Conservation (phyloP, 64 coral and sea anemone genomes). For the Cladopsammia gracilis region DNA sequence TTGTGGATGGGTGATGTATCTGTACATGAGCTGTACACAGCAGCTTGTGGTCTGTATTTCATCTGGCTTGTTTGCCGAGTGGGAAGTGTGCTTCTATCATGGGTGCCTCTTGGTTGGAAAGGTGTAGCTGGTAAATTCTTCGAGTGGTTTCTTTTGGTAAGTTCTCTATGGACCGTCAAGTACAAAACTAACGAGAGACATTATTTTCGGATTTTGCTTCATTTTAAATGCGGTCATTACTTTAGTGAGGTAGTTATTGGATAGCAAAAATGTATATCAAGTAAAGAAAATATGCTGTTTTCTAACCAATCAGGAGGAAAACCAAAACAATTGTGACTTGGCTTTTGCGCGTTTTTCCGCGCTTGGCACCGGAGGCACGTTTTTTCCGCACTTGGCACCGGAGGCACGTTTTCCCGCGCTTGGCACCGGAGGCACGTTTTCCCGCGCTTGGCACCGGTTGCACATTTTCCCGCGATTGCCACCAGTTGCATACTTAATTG, state of each 20-base stretch:
- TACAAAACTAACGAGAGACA: too few species aligned
- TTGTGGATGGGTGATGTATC: conserved; percentile 86
- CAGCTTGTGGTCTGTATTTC: conserved; percentile 94
- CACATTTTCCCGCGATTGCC: too few species aligned
- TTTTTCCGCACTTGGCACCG: neutral
- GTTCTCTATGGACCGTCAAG: neutral
- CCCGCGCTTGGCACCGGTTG: too few species aligned
- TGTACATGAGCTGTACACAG: conserved; percentile 97
- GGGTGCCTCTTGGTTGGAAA: conserved; percentile 87
- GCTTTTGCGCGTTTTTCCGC: neutral
- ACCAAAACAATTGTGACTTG: too few species aligned
- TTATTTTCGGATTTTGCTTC: too few species aligned
- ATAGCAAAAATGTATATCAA: too few species aligned
- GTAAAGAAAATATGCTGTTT: too few species aligned
- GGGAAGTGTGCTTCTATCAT: conserved; percentile 77
- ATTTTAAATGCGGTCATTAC: too few species aligned
- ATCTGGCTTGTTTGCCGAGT: conserved; percentile 95
- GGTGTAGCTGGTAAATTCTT: conserved; percentile 82
- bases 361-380: neutral
- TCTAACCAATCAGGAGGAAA: too few species aligned
- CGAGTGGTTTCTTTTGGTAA: conserved; percentile 86
- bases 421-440: too few species aligned
- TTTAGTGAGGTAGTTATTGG: too few species aligned
- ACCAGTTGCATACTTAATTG: too few species aligned
- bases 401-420: neutral